Evolutionary conservation across 1,140 invertebrate species (phyloP).

Genomic region (Monochamus saltuarius): DNA sequence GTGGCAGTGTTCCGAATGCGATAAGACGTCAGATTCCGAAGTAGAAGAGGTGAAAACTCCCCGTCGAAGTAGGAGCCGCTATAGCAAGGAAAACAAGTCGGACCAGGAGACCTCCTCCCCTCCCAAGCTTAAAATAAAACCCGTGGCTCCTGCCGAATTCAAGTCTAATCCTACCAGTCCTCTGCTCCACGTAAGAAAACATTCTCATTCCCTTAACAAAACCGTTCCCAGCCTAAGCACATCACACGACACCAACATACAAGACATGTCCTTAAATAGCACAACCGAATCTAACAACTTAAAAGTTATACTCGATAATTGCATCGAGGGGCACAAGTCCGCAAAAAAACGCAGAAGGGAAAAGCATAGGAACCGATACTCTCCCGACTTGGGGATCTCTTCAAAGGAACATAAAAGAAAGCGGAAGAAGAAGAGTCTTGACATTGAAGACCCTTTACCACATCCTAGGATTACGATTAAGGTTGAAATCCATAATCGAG

Average conservation of each 20-base stretch:
- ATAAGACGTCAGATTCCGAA: slow-evolving; percentile 79
- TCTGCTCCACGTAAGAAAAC: no score
- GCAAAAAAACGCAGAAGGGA: slow-evolving; percentile 67
- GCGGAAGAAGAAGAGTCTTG: slow-evolving; percentile 70
- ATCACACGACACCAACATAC: neutral
- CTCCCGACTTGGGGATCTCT: slow-evolving; percentile 61
- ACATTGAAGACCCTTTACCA: slow-evolving; percentile 60
- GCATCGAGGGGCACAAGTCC: slow-evolving; percentile 38
- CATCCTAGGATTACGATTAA: slow-evolving; percentile 77
- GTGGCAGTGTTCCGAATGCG: slow-evolving; percentile 92
- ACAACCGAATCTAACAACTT: slow-evolving; percentile 21
- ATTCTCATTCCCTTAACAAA: no score
- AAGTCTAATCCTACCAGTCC: no score
- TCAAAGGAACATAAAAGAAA: slow-evolving; percentile 69
- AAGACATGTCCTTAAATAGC: neutral
- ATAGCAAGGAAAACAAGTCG: slow-evolving; percentile 58
- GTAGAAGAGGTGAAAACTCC: slow-evolving; percentile 75
- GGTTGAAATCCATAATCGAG: slow-evolving; percentile 54
- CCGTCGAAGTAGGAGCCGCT: slow-evolving; percentile 70
- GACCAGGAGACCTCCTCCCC: slow-evolving; percentile 51
- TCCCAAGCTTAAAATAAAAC: slow-evolving; percentile 62
- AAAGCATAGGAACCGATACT: slow-evolving; percentile 65
- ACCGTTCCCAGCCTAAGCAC: no score
- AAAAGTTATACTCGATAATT: slow-evolving; percentile 30
- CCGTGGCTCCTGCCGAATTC: slow-evolving; percentile 48